These are phyloP conservation scores for Marmota flaviventris DNA, from an alignment of 2,113 vertebrate genomes.

Conservation along the genomic window DNA sequence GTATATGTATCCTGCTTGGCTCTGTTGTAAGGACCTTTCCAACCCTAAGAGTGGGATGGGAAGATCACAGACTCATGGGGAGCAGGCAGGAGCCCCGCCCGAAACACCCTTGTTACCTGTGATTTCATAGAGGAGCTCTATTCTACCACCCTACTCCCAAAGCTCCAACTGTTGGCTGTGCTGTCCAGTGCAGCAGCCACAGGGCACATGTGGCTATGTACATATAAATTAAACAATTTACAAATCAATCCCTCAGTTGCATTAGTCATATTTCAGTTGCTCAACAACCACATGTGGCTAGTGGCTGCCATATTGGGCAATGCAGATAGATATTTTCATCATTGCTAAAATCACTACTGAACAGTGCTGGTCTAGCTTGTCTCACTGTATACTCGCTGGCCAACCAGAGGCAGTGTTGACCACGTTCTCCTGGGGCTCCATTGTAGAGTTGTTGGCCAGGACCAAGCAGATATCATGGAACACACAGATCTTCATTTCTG, in stretches of 20 bases:
- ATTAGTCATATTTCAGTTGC: background rate
- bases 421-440: background rate
- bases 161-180: fast-evolving
- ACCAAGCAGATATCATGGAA: background rate
- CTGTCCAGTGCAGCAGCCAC: background rate
- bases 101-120: too few relatives aligned
- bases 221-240: background rate
- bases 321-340: background rate
- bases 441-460: background rate
- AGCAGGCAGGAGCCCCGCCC: too few relatives aligned
- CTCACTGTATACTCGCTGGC: background rate
- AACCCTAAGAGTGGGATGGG: background rate
- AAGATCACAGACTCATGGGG: too few relatives aligned
- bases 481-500: background rate
- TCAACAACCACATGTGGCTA: background rate
- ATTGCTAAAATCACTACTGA: background rate
- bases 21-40: background rate
- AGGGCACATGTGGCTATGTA: background rate
- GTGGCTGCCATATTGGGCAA: background rate
- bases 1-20: background rate
- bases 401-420: background rate
- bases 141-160: too few relatives aligned
- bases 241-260: background rate
- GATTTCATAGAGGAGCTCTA: too few relatives aligned
- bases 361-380: background rate